phyloP scores from a whole-genome alignment of 2,797 vertebrate species.

The Falco rusticolus region DNA sequence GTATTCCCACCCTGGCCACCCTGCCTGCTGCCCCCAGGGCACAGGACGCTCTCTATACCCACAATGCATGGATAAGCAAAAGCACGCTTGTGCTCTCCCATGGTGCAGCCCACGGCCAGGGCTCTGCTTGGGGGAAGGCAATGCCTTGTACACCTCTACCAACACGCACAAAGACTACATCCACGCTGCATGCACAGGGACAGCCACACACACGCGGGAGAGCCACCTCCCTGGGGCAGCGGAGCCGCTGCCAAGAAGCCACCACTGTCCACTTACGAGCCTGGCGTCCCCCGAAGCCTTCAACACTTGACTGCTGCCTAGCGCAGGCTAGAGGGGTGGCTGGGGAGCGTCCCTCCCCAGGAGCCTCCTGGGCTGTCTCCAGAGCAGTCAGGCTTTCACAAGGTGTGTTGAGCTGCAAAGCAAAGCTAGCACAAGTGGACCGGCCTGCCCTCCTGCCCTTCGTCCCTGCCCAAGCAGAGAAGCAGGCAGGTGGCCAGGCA shows the following conservation, averaged over 20 bases:
- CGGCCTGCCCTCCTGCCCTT: neutral
- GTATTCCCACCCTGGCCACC: fast-evolving
- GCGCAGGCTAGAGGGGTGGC: fast-evolving
- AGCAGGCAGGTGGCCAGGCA: fast-evolving
- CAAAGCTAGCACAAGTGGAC: neutral
- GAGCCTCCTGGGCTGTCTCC: neutral
- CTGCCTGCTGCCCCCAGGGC: neutral
- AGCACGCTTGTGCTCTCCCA: neutral
- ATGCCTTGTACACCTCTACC: neutral
- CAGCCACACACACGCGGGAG: fast-evolving
- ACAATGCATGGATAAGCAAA: fast-evolving
- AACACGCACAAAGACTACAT: neutral
- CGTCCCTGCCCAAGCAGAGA: neutral
- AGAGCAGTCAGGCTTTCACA: neutral
- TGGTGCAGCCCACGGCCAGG: fast-evolving
- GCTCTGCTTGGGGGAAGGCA: neutral
- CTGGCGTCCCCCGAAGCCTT: neutral
- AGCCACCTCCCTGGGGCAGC: neutral
- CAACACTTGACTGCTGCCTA: neutral
- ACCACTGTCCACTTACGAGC: neutral
- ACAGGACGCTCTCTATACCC: neutral
- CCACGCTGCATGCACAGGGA: fast-evolving
- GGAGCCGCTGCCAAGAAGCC: neutral
- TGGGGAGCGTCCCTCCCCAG: neutral
- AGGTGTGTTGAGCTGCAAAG: fast-evolving